Evolutionary conservation across 2,888 invertebrate genomes (phyloP).

Genomic region (Acanthosepion esculentum): DNA sequence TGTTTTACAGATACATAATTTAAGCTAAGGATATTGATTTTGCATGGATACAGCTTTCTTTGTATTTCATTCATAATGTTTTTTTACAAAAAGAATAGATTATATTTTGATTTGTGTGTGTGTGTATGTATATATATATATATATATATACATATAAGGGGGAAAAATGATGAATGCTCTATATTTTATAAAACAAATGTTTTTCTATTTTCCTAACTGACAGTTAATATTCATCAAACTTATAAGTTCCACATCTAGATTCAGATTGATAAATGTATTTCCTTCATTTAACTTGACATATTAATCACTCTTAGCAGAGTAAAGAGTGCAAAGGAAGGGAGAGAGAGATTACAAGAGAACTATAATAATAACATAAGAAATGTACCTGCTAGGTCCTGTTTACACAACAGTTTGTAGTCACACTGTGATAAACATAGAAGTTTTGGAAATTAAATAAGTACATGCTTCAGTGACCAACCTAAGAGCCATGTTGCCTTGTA

Average conservation of each 20-base stretch:
- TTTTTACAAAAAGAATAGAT: background rate
- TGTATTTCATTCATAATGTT: background rate
- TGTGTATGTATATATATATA: background rate
- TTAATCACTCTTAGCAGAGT: background rate
- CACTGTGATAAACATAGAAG: background rate
- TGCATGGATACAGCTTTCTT: background rate
- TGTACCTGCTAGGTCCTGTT: background rate
- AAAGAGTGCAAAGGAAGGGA: background rate
- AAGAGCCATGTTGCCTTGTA: background rate
- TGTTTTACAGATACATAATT: background rate
- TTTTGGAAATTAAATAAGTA: background rate
- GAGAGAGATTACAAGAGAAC: background rate
- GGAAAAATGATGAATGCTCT: background rate
- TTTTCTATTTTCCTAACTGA: constrained; percentile 1
- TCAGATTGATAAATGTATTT: background rate
- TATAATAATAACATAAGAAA: background rate
- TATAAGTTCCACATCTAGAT: background rate
- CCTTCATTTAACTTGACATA: background rate
- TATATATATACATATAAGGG: background rate
- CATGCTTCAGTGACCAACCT: background rate
- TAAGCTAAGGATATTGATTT: background rate
- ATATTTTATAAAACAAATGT: constrained; percentile 8
- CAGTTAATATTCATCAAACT: constrained; percentile 9
- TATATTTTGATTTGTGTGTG: background rate
- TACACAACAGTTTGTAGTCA: background rate